Conservation (phyloP, 2,113 vertebrate species). For the Colinus virginianus region DNA sequence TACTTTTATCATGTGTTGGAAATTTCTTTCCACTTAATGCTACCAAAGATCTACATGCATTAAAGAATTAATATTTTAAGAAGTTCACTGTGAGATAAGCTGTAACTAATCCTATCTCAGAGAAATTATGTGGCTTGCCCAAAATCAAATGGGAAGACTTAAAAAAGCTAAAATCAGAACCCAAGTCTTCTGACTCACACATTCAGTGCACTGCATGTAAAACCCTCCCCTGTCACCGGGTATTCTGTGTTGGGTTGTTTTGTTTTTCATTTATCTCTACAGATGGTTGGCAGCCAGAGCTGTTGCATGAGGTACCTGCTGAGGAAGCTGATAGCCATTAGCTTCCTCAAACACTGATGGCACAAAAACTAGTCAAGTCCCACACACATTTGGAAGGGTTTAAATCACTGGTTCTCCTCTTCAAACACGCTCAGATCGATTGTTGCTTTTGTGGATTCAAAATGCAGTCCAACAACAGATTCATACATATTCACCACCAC, state of each 20-base stretch:
- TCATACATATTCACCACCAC: not conserved
- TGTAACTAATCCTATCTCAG: slow-evolving; percentile 51
- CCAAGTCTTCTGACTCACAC: slow-evolving; percentile 48
- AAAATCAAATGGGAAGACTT: slow-evolving; percentile 56
- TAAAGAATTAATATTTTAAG: slow-evolving; percentile 66
- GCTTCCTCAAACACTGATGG: slow-evolving; percentile 1
- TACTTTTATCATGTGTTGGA: not conserved
- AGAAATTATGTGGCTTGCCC: slow-evolving; percentile 57
- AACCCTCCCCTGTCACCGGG: not conserved
- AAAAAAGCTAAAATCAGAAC: slow-evolving; percentile 54
- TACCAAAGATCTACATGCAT: slow-evolving; percentile 40
- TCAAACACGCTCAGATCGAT: slow-evolving; percentile 12
- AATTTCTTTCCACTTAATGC: slow-evolving; percentile 44
- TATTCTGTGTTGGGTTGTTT: not conserved
- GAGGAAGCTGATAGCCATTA: slow-evolving; percentile 13
- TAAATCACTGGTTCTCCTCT: slow-evolving; percentile 46
- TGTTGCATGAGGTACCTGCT: slow-evolving; percentile 28
- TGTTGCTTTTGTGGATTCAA: slow-evolving; percentile 30
- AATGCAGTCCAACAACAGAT: slow-evolving; percentile 12
- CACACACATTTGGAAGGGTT: slow-evolving; percentile 20
- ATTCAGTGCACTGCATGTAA: not conserved
- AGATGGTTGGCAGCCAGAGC: slow-evolving; percentile 30
- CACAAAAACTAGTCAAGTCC: slow-evolving; percentile 34
- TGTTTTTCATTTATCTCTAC: slow-evolving; percentile 34
- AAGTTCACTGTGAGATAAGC: slow-evolving; percentile 42